These are phyloP conservation scores for Cryptosula pallasiana DNA, from an alignment of 2,888 invertebrate genomes.

Conservation along the genomic window DNA sequence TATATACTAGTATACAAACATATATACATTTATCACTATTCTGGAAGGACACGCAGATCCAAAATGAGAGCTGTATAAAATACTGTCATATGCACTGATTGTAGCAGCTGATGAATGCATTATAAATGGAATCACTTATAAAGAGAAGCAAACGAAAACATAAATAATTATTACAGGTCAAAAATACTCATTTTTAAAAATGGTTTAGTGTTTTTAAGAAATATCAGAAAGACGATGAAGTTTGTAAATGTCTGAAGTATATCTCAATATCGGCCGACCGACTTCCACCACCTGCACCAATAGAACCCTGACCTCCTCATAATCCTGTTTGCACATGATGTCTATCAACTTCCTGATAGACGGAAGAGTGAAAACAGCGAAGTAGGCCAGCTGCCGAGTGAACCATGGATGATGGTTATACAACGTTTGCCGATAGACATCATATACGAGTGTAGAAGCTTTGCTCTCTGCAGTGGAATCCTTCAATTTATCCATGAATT, in stretches of 20 bases:
- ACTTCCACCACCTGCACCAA: not conserved
- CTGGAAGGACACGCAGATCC: too few relatives aligned
- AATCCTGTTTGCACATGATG: conserved; percentile 23
- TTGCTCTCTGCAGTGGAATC: not conserved
- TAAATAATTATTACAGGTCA: too few relatives aligned
- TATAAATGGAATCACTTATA: too few relatives aligned
- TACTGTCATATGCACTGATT: too few relatives aligned
- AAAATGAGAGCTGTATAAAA: too few relatives aligned
- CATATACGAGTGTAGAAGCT: not conserved
- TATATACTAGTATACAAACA: too few relatives aligned
- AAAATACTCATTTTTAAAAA: too few relatives aligned
- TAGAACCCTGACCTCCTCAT: not conserved
- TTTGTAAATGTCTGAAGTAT: not conserved
- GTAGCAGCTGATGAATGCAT: too few relatives aligned
- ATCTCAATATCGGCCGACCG: not conserved
- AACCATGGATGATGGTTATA: not conserved
- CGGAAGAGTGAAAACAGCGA: conserved; percentile 16
- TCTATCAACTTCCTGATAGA: not conserved
- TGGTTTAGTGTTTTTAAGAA: too few relatives aligned
- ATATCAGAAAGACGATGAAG: not conserved
- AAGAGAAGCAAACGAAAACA: too few relatives aligned
- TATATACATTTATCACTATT: too few relatives aligned
- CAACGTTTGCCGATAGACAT: not conserved
- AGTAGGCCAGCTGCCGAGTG: conserved; percentile 14
- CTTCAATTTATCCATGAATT: conserved; percentile 13